phyloP scores from a whole-genome alignment of 2,888 invertebrate genomes.

The Acrocera orbiculus region DNA sequence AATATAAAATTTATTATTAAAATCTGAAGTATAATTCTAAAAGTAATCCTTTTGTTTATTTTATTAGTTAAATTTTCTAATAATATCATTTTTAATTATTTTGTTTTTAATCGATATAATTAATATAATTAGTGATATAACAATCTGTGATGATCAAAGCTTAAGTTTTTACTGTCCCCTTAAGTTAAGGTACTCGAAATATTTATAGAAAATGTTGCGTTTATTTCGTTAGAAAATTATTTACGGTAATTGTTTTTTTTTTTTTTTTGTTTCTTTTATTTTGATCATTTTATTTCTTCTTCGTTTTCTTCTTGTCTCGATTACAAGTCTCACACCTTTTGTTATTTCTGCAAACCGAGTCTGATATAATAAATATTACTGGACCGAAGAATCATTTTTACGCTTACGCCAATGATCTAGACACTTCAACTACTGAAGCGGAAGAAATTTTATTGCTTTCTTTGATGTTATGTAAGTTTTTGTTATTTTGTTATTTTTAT shows the following conservation, averaged over 20 bases:
- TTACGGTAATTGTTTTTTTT: conserved; percentile 3
- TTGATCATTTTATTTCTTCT: neutral
- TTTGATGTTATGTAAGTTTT: neutral
- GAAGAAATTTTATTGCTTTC: conserved; percentile 1
- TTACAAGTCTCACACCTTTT: conserved; percentile 4
- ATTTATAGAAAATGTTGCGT: neutral
- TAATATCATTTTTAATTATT: too few species aligned
- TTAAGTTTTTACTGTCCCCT: too few species aligned
- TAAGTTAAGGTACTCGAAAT: neutral
- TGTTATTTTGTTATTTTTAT: neutral
- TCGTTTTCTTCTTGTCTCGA: neutral
- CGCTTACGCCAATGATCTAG: conserved; percentile 4
- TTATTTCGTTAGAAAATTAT: conserved; percentile 5
- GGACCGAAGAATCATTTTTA: conserved; percentile 8
- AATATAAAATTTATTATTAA: neutral
- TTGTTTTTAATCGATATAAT: neutral
- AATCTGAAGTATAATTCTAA: neutral
- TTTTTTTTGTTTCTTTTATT: conserved; percentile 1
- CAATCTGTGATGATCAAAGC: too few species aligned
- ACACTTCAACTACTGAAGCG: conserved; percentile 9
- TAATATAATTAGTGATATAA: neutral
- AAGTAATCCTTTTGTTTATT: too few species aligned
- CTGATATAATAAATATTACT: conserved; percentile 8
- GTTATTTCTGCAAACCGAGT: conserved; percentile 8
- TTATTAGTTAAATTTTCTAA: too few species aligned